A percentile compares a stretch with the other conserved stretches of the same genome.
phyloP scores from a whole-genome alignment of 1,140 invertebrate genomes.

The Drosophila trapezifrons region DNA sequence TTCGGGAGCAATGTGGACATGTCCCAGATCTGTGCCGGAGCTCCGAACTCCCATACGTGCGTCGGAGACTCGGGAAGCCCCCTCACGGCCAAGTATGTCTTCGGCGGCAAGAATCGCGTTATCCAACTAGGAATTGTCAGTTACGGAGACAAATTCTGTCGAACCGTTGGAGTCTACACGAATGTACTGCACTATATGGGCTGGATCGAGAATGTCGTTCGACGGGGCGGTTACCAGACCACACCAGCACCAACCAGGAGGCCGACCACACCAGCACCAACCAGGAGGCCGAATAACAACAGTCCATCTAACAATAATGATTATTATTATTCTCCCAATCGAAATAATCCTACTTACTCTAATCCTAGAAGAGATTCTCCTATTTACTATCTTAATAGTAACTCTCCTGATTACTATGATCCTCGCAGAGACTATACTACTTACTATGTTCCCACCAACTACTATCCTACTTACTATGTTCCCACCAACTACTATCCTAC shows the following conservation, averaged over 20 bases:
- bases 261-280: too few species aligned
- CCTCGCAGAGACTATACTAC: too few species aligned
- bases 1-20: neutral
- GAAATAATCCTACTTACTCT: too few species aligned
- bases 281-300: neutral
- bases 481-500: too few species aligned
- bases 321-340: too few species aligned
- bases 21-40: constrained; percentile 22
- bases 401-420: neutral
- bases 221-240: neutral
- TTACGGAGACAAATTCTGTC: neutral
- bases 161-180: neutral
- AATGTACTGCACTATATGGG: constrained; percentile 14
- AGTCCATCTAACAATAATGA: too few species aligned
- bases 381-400: too few species aligned
- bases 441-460: neutral
- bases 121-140: constrained; percentile 19
- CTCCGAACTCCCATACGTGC: neutral
- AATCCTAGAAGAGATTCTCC: too few species aligned
- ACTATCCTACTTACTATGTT: too few species aligned
- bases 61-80: constrained; percentile 7
- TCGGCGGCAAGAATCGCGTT: neutral
- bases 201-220: neutral
- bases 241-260: neutral
- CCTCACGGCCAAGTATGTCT: neutral